Percentiles rank a stretch among this genome's conserved stretches.
phyloP scores from a whole-genome alignment of 1,140 invertebrate genomes.

The Drosophila fuyamai region DNA sequence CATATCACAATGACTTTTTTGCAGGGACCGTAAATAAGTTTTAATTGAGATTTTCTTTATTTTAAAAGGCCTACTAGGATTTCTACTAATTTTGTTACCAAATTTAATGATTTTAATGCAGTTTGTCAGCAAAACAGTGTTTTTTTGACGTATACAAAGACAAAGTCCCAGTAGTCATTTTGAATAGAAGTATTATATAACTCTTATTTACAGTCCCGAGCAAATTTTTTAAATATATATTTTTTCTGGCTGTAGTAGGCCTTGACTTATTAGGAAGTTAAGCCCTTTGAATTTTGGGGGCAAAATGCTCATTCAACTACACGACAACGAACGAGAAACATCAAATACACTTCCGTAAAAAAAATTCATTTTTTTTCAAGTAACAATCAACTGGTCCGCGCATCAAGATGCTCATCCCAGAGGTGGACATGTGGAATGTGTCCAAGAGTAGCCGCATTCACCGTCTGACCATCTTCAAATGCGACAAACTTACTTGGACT shows the following conservation, averaged over 20 bases:
- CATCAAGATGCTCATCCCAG: conserved; percentile 35
- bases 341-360: neutral
- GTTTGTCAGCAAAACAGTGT: no score
- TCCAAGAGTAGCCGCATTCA: conserved; percentile 38
- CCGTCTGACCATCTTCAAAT: conserved; percentile 39
- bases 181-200: no score
- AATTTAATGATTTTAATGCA: no score
- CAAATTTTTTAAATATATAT: neutral
- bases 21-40: no score
- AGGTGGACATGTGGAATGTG: conserved; percentile 60
- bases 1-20: no score
- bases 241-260: neutral
- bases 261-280: neutral
- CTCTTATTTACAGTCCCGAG: no score
- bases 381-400: neutral
- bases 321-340: neutral
- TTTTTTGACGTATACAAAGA: no score
- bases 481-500: conserved; percentile 50
- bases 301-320: neutral
- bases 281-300: neutral
- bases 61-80: no score
- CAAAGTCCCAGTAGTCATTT: no score
- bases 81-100: no score
- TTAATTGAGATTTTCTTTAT: no score
- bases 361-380: neutral